Evolutionary conservation across 1,140 invertebrate genomes (phyloP).

Genomic region (Drosophila elegans): DNA sequence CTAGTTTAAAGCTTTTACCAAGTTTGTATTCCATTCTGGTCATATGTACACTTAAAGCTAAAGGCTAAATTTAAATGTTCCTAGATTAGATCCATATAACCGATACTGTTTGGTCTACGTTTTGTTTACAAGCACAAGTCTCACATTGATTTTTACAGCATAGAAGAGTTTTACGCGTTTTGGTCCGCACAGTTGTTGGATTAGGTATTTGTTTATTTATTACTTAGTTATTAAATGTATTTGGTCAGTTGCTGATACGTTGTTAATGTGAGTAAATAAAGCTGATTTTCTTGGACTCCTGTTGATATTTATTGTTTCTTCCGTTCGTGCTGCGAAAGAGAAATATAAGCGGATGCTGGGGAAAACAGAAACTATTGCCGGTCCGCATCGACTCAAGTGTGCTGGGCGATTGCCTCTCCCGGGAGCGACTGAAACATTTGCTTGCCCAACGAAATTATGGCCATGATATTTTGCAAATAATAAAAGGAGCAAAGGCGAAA

Average conservation of each 20-base stretch:
- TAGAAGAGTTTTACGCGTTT: slow-evolving; percentile 15
- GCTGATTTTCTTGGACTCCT: slow-evolving; percentile 45
- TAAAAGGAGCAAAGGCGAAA: slow-evolving; percentile 6
- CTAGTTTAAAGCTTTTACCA: slow-evolving; percentile 78
- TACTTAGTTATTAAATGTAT: slow-evolving; percentile 27
- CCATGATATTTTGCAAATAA: slow-evolving; percentile 61
- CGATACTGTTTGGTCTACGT: slow-evolving; percentile 11
- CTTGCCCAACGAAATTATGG: slow-evolving; percentile 66
- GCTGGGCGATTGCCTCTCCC: slow-evolving; percentile 24
- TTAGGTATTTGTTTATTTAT: slow-evolving; percentile 46
- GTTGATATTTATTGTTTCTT: slow-evolving; percentile 41
- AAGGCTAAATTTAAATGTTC: slow-evolving; percentile 32
- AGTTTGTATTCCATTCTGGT: slow-evolving; percentile 68
- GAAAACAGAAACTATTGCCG: slow-evolving; percentile 11
- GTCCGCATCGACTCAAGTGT: slow-evolving; percentile 66
- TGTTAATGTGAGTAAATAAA: slow-evolving; percentile 45
- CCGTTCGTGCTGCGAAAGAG: slow-evolving; percentile 42
- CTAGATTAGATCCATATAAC: slow-evolving; percentile 9
- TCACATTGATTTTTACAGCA: slow-evolving; percentile 33
- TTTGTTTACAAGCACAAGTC: slow-evolving; percentile 26
- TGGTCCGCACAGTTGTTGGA: slow-evolving; percentile 49
- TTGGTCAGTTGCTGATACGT: slow-evolving; percentile 30
- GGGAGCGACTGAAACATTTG: slow-evolving; percentile 38
- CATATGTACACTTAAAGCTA: slow-evolving; percentile 71
- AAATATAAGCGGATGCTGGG: slow-evolving; percentile 40